Conservation (phyloP, 2,797 vertebrate species). For the Sebastes iracundus region DNA sequence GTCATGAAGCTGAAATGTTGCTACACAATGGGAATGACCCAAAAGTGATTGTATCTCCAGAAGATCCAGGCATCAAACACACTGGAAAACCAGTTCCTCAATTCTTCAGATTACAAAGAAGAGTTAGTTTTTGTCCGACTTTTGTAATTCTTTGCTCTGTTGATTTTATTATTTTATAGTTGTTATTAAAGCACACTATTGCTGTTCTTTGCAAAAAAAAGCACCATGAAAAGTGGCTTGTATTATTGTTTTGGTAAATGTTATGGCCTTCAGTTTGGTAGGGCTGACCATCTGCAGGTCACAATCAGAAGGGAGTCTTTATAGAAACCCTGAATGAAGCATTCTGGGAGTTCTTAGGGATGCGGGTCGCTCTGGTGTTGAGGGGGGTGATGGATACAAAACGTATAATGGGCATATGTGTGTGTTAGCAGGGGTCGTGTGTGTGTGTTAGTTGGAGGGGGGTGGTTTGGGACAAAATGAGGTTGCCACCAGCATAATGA, state of each 20-base stretch:
- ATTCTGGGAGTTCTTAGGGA: conserved; percentile 21
- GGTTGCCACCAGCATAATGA: conserved; percentile 64
- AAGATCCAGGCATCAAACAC: not conserved
- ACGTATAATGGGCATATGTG: conserved; percentile 40
- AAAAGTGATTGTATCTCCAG: not conserved
- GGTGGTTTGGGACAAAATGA: conserved; percentile 38
- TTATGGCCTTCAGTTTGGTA: not conserved
- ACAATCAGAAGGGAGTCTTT: not conserved
- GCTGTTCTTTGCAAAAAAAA: not conserved
- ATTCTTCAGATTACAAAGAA: not conserved
- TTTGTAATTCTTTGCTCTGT: not conserved
- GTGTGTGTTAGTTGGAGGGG: conserved; percentile 3
- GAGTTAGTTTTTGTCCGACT: not conserved
- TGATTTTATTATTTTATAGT: not conserved
- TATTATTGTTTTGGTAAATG: not conserved
- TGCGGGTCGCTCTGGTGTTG: not conserved
- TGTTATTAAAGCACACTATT: not conserved
- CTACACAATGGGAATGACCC: too few relatives aligned
- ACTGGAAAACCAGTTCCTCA: not conserved
- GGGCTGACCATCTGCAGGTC: not conserved
- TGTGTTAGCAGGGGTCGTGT: conserved; percentile 26
- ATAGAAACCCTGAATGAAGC: conserved; percentile 10
- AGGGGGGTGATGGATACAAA: conserved; percentile 24
- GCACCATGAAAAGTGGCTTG: not conserved
- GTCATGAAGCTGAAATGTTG: too few relatives aligned